Percentiles rank a stretch among this genome's conserved stretches.
Conservation (phyloP, 2,113 vertebrate genomes). For the Erythrolamprus reginae region DNA sequence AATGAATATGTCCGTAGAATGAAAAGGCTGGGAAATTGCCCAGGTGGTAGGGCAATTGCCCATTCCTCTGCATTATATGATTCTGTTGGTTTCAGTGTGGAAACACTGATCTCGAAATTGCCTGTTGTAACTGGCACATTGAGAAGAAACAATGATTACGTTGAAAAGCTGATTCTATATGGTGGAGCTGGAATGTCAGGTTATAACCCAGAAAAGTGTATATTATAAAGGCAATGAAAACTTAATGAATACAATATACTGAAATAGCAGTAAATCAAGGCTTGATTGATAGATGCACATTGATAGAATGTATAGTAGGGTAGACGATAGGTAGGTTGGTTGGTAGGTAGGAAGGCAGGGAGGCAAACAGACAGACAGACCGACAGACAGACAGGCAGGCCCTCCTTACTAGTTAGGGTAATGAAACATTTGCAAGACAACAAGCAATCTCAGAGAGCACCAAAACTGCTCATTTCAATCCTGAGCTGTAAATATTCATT, state of each 20-base stretch:
- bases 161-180: neutral
- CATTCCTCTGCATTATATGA: neutral
- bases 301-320: neutral
- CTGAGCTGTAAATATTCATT: too few relatives aligned
- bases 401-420: too few relatives aligned
- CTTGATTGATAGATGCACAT: neutral
- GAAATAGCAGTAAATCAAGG: neutral
- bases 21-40: neutral
- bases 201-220: neutral
- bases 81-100: neutral
- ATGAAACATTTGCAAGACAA: too few relatives aligned
- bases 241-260: neutral
- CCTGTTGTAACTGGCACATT: neutral
- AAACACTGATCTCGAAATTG: neutral
- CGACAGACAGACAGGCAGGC: too few relatives aligned
- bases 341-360: neutral
- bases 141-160: neutral
- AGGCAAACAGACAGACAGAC: too few relatives aligned
- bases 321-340: neutral
- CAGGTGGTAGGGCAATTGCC: neutral
- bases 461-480: too few relatives aligned
- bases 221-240: neutral
- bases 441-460: too few relatives aligned
- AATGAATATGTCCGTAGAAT: neutral
- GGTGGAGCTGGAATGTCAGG: neutral